Percentiles rank a stretch among this genome's conserved stretches.
phyloP scores from a whole-genome alignment of 2,113 vertebrate genomes.

The Halcyon senegalensis region DNA sequence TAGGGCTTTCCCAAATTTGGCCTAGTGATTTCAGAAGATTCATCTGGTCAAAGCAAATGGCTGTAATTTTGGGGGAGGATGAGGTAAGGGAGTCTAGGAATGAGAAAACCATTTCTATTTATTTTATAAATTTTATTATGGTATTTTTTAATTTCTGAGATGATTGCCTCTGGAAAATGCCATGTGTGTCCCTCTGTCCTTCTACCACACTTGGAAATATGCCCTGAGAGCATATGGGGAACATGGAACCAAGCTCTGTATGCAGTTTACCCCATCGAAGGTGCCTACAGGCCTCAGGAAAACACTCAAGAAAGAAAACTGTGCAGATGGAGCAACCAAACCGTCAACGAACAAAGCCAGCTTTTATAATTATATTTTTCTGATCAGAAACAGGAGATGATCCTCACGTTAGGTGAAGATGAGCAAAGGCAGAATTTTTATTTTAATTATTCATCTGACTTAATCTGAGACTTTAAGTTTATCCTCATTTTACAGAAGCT shows the following conservation, averaged over 20 bases:
- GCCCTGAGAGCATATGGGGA: not conserved
- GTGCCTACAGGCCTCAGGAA: not conserved
- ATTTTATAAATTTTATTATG: not conserved
- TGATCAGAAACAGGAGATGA: conserved; percentile 15
- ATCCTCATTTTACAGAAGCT: conserved; percentile 58
- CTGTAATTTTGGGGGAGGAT: not conserved
- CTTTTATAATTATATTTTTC: not conserved
- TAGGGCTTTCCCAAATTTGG: not conserved
- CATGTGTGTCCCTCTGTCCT: not conserved
- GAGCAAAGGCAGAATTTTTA: conserved; percentile 23
- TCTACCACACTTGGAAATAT: not conserved
- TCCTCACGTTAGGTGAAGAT: conserved; percentile 16
- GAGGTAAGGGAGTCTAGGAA: not conserved
- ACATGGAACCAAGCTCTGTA: not conserved
- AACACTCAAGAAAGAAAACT: not conserved
- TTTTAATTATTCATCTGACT: conserved; percentile 57
- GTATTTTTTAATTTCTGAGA: not conserved
- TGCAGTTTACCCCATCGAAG: not conserved
- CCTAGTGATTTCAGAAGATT: not conserved
- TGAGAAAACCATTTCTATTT: not conserved
- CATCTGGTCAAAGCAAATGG: not conserved
- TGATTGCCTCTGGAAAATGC: not conserved
- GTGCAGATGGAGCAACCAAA: not conserved
- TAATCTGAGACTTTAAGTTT: conserved; percentile 64
- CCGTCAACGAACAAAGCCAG: not conserved